phyloP scores from a whole-genome alignment of 2,888 invertebrate species.

The Athetis lepigone region DNA sequence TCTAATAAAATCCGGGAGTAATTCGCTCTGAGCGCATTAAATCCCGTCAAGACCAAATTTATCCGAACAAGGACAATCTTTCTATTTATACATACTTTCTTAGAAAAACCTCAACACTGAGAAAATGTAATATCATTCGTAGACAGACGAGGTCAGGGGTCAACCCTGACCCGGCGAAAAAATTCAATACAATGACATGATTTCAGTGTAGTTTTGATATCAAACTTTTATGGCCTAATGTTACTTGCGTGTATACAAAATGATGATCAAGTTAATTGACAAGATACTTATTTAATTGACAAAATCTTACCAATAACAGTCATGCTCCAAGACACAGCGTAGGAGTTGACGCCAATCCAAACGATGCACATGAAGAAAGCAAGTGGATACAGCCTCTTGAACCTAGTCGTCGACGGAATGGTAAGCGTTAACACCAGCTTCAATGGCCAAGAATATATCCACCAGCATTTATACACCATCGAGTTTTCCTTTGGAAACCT shows the following conservation, averaged over 20 bases:
- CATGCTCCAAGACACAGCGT: conserved; percentile 98
- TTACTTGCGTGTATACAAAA: too few species aligned
- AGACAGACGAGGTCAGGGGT: conserved; percentile 1
- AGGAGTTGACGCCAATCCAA: conserved; percentile 96
- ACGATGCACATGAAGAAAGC: conserved; percentile 96
- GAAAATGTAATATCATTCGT: conserved; percentile 13
- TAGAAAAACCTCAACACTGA: neutral
- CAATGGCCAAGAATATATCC: conserved; percentile 93
- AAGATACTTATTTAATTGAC: neutral
- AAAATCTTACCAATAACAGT: conserved; percentile 93
- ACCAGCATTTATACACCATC: conserved; percentile 88
- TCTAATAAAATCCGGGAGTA: conserved; percentile 34
- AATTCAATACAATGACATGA: neutral
- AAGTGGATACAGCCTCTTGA: conserved; percentile 92
- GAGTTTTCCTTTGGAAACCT: conserved; percentile 82
- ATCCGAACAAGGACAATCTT: conserved; percentile 29
- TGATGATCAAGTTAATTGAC: too few species aligned
- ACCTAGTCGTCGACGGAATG: conserved; percentile 93
- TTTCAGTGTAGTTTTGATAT: neutral
- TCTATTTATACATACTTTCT: conserved; percentile 16
- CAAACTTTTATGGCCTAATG: neutral
- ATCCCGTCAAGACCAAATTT: conserved; percentile 28
- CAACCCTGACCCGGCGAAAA: neutral
- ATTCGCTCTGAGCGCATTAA: conserved; percentile 34
- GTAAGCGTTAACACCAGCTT: conserved; percentile 92